phyloP scores from a whole-genome alignment of 2,113 vertebrate genomes.

The Girardinichthys multiradiatus region DNA sequence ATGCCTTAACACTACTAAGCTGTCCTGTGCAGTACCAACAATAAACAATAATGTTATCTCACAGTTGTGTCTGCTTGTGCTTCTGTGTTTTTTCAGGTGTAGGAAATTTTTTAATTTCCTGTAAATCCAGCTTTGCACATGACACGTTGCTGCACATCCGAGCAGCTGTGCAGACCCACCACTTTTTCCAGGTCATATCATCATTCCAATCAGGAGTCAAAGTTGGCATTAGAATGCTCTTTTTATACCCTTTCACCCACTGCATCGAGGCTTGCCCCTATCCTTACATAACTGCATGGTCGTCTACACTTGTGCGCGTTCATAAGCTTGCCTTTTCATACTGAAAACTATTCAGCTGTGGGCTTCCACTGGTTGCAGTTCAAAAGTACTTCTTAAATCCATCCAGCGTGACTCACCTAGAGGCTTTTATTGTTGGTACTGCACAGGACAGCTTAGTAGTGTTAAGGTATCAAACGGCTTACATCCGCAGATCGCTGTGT shows the following conservation, averaged over 20 bases:
- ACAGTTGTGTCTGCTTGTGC: too few species aligned
- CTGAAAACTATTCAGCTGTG: not conserved
- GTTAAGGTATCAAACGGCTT: conserved; percentile 21
- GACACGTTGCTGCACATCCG: not conserved
- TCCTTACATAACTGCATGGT: conserved; percentile 16
- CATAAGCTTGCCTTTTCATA: conserved; percentile 31
- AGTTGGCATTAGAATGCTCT: not conserved
- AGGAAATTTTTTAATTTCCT: too few species aligned
- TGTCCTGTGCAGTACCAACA: conserved; percentile 22
- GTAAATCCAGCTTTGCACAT: too few species aligned
- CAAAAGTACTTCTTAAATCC: conserved; percentile 24
- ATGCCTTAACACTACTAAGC: conserved; percentile 29
- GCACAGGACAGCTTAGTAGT: conserved; percentile 27
- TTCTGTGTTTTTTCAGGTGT: too few species aligned
- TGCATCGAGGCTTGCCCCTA: not conserved
- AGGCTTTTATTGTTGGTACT: conserved; percentile 32
- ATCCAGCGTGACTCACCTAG: conserved; percentile 42
- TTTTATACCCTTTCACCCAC: too few species aligned
- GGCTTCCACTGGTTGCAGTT: conserved; percentile 36
- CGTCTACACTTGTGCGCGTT: conserved; percentile 20
- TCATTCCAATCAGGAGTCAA: not conserved
- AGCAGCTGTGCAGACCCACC: too few species aligned
- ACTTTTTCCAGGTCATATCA: not conserved
- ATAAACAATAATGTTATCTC: conserved; percentile 3
- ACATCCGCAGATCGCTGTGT: conserved; percentile 1